A percentile compares a stretch with the other conserved stretches of the same genome.
These are phyloP conservation scores for Pedicia rivosa DNA, from an alignment of 2,888 invertebrate species.

Conservation along the genomic window DNA sequence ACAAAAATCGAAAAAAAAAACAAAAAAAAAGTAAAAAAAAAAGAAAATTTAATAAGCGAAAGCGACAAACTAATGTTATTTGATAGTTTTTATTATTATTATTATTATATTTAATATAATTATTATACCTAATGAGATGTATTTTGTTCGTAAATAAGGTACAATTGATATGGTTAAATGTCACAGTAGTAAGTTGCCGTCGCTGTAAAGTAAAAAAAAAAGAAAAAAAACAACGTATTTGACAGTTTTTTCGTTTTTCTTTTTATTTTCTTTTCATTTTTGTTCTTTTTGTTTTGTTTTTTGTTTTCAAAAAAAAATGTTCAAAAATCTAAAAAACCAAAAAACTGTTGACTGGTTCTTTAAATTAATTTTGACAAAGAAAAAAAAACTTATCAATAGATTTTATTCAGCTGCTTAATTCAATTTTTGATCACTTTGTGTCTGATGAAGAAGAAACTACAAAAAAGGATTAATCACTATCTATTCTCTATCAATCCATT, in stretches of 20 bases:
- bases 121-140: constrained; percentile 2
- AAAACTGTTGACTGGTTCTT: background rate
- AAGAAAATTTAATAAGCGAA: constrained; percentile 6
- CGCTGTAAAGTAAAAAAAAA: too few relatives aligned
- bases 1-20: constrained; percentile 2
- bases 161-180: constrained; percentile 6
- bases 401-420: constrained; percentile 7
- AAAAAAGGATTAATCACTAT: too few relatives aligned
- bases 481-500: too few relatives aligned
- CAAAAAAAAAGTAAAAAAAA: constrained; percentile 3
- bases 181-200: constrained; percentile 6
- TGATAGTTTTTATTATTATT: constrained; percentile 6
- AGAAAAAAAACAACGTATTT: constrained; percentile 1
- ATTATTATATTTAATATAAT: constrained; percentile 5
- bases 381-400: constrained; percentile 4
- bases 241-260: background rate
- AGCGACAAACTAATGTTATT: constrained; percentile 6
- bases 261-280: background rate
- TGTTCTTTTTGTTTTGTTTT: constrained; percentile 2
- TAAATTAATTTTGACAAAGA: background rate
- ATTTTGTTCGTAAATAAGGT: constrained; percentile 2
- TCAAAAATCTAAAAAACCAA: background rate
- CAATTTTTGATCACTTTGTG: too few relatives aligned
- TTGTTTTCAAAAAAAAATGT: constrained; percentile 1
- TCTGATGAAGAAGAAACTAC: too few relatives aligned